Evolutionary conservation across 2,113 vertebrate species (phyloP), one percentile per base, ranked within the genome.

Genomic region (Phalacrocorax brasilianus): DNA sequence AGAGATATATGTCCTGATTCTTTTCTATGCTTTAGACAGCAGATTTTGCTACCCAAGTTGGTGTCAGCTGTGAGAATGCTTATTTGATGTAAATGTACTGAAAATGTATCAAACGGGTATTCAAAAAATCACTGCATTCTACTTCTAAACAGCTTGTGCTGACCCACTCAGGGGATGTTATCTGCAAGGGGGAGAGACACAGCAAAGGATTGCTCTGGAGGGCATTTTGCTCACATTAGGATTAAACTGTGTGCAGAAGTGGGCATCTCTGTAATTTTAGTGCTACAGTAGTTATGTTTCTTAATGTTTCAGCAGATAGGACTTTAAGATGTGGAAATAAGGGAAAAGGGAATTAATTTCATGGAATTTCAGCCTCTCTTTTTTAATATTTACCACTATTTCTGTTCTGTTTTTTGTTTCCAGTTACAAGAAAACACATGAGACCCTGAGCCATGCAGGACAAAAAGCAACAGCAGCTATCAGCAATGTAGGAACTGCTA

Each of bases 351-450:
- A 44, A 71, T 83, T 53, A 55, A 6, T 89, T 59, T 28, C 9
- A 58, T 24, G 8, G 70, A 8, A 55, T 80, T 92, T 26, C 62
- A 27, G 11, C 52, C 21, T 58, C 49, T 72, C 11, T 49, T 58
- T 92, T 93, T 52, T 14, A 28, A 40, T 53, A 24, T 6, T 95
- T 56, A 62, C 5, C 21, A 11, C 18, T 72, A 18, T 72, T 89
- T 93, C 70, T 94, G 21, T 86, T 91, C 30, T 91, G 2, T 62
- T 83, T 73, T 97, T 93, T 96, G 33, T 84, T 95, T 89, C 14
- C 89, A 99, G 99, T 78, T 99, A 99, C 91, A 99, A 99, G 98
- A 99, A 99, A 97, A 99, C 99, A 13, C 99, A 99, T 0, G 99
- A 99, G 96, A 99, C 99, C 4, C 95, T 99, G 86, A 99, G 98